These are phyloP conservation scores for Xiphias gladius DNA, from an alignment of 2,113 vertebrate species.

Conservation along the genomic window DNA sequence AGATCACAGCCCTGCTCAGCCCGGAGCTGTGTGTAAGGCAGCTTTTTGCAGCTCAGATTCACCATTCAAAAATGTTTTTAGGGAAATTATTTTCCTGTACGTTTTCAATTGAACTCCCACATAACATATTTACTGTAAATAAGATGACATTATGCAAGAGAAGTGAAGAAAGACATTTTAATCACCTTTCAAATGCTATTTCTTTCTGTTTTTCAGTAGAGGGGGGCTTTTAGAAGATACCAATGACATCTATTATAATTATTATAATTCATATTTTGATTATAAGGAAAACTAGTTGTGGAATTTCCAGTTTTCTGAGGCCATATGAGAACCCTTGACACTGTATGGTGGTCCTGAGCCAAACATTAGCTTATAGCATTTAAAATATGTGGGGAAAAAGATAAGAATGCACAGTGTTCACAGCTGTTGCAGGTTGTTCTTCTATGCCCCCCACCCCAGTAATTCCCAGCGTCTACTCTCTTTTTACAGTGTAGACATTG, in stretches of 20 bases:
- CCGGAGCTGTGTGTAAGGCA: conserved; percentile 89
- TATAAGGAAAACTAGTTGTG: background rate
- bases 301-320: background rate
- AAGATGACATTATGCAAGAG: background rate
- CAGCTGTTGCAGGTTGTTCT: background rate
- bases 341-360: background rate
- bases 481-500: background rate
- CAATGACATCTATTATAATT: background rate
- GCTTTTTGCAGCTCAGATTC: background rate
- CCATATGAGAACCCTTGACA: background rate
- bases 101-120: background rate
- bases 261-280: background rate
- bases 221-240: background rate
- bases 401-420: conserved; percentile 48
- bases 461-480: background rate
- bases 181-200: background rate
- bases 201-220: background rate
- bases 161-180: background rate
- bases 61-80: background rate
- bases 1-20: conserved; percentile 90
- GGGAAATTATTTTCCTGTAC: background rate
- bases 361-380: background rate
- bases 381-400: conserved; percentile 32
- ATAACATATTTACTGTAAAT: conserved; percentile 1
- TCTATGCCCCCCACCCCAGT: background rate